A percentile compares a stretch with the other conserved stretches of the same genome.
phyloP scores from a whole-genome alignment of 2,797 vertebrate genomes.

The Intellagama lesueurii region DNA sequence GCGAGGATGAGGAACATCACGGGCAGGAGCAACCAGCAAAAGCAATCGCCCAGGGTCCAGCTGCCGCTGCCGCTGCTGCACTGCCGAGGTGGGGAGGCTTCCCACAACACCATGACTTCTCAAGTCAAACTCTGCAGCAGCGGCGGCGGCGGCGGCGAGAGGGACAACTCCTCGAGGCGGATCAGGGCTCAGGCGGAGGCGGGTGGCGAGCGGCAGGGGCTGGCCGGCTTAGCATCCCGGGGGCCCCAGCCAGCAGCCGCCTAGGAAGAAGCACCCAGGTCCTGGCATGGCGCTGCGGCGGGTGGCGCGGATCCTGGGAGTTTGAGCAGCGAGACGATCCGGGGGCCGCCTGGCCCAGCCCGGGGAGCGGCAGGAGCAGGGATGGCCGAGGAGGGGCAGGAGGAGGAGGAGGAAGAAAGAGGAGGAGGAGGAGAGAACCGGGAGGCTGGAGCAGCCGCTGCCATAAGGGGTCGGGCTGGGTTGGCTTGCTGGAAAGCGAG shows the following conservation, averaged over 20 bases:
- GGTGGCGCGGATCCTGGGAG: not conserved
- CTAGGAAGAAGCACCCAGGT: not conserved
- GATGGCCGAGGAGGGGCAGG: conserved; percentile 47
- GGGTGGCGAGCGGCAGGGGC: conserved; percentile 40
- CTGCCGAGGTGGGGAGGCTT: conserved; percentile 75
- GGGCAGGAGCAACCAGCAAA: conserved; percentile 84
- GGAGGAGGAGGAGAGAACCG: conserved; percentile 5
- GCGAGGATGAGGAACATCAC: conserved; percentile 87
- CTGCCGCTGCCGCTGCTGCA: conserved; percentile 64
- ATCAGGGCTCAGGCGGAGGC: conserved; percentile 39
- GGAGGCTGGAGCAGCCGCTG: conserved; percentile 51
- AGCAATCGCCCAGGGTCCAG: conserved; percentile 88
- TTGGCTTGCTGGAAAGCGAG: conserved; percentile 32
- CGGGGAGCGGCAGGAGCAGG: conserved; percentile 27
- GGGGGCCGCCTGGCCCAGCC: not conserved
- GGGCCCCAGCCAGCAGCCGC: conserved; percentile 59
- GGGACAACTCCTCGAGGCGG: conserved; percentile 51
- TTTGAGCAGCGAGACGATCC: not conserved
- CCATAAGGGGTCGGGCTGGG: conserved; percentile 55
- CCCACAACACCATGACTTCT: conserved; percentile 80
- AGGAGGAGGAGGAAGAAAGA: not conserved
- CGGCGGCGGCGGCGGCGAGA: conserved; percentile 31
- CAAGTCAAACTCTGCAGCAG: conserved; percentile 69
- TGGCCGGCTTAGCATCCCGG: conserved; percentile 75
- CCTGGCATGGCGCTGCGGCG: conserved; percentile 45